These are phyloP conservation scores for Montipora efflorescens DNA, from an alignment of 64 coral and sea anemone genomes.

Conservation along the genomic window DNA sequence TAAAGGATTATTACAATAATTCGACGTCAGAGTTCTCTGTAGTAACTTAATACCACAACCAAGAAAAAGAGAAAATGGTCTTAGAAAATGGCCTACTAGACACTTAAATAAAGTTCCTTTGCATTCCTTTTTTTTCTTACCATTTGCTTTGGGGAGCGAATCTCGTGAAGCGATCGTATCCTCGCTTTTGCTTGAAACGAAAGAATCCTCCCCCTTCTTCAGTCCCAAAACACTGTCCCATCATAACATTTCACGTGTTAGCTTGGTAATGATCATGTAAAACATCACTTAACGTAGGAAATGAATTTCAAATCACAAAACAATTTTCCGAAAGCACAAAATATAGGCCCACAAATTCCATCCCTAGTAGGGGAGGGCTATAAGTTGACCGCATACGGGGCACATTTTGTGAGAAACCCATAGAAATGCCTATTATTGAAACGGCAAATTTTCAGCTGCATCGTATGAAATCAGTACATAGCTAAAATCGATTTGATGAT, in stretches of 20 bases:
- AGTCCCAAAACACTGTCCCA: constrained; percentile 99
- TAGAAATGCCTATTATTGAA: background rate
- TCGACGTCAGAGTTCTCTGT: no score
- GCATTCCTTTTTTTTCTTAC: constrained; percentile 19
- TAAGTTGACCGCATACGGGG: background rate
- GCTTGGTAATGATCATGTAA: background rate
- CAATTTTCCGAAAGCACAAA: background rate
- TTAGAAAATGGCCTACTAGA: no score
- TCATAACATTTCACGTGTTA: constrained; percentile 26
- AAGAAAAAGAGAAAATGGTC: no score
- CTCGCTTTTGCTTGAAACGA: constrained; percentile 86
- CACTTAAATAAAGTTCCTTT: no score
- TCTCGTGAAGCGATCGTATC: constrained; percentile 93
- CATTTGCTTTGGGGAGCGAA: constrained; percentile 95
- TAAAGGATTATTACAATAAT: no score
- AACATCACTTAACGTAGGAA: background rate
- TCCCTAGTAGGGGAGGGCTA: background rate
- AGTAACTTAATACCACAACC: no score
- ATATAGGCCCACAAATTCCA: background rate
- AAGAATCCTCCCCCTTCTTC: constrained; percentile 92
- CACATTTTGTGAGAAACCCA: background rate
- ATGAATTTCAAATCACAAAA: background rate
- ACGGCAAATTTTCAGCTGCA: background rate
- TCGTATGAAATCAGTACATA: no score
- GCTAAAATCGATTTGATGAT: no score